Base-by-base conservation (phyloP, 2,797 vertebrate genomes). In the Cynopterus sphinx region DNA sequence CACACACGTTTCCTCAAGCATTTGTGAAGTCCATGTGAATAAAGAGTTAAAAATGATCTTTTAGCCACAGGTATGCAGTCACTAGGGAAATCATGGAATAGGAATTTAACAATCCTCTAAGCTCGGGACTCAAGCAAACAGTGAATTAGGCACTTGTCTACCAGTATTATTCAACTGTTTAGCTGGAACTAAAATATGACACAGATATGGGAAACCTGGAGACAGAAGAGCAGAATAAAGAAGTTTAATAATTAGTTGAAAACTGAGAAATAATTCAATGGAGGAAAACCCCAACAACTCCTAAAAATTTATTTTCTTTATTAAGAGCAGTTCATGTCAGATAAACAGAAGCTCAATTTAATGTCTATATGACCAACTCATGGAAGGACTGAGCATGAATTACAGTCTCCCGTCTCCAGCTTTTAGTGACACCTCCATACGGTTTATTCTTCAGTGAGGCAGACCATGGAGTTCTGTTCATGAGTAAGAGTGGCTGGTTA, bases 351-450 rank as follows among this genome's bases (percentile, higher is more conserved):
- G 85, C 95, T 96, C 84, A 65, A 88, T 96, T 94, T 93, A 92
- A 28, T 73, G 95, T 65, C 97, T 96, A 92, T 96, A 90, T 95
- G 96, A 97, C 92, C 55, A 77, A 94, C 92, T 97, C 97, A 92
- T 93, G 91, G 92, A 95, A 96, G 95, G 88, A 91, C 73, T 81
- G 93, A 95, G 21, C 90, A 83, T 81, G 86, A 97, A 95, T 97
- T 96, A 67, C 95, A 96, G 97, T 97, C 93, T 96, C 95, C 95
- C 88, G 88, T 97, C 97, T 96, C 96, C 88, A 94, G 96, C 84
- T 97, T 96, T 97, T 43, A 96, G 91, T 95, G 96, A 97, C 93
- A 96, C 84, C 68, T 97, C 94, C 97, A 96, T 97, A 98, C 97
- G 97, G 97, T 97, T 97, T 96, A 96, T 87, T 96, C 94, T 96